Conservation (phyloP, 2,888 invertebrate species). For the Pollenia angustigena region DNA sequence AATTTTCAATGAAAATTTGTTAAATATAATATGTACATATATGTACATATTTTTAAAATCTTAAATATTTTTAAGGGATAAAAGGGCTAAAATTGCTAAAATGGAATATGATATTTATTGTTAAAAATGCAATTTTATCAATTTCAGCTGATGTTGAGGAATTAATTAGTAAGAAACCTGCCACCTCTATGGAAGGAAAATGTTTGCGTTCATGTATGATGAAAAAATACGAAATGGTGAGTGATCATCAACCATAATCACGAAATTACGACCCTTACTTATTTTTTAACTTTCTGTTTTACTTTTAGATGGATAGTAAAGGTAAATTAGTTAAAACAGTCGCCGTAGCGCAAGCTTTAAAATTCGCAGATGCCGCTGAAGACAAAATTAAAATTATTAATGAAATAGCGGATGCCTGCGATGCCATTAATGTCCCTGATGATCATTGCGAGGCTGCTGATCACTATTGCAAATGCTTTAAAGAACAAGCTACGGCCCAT, state of each 20-base stretch:
- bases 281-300: background rate
- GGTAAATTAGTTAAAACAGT: constrained; percentile 77
- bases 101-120: background rate
- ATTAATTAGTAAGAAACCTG: constrained; percentile 74
- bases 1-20: too few relatives aligned
- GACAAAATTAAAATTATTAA: constrained; percentile 75
- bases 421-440: constrained; percentile 73
- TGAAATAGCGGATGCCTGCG: constrained; percentile 77
- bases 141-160: constrained; percentile 75
- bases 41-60: background rate
- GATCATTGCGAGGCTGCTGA: constrained; percentile 81
- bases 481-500: constrained; percentile 74
- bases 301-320: constrained; percentile 74
- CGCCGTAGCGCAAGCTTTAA: constrained; percentile 75
- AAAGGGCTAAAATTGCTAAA: too few relatives aligned
- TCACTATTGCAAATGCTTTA: constrained; percentile 77
- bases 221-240: constrained; percentile 76
- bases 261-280: too few relatives aligned
- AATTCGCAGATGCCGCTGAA: constrained; percentile 73
- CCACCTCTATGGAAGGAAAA: constrained; percentile 77
- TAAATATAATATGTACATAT: too few relatives aligned
- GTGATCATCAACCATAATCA: background rate
- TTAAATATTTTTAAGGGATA: too few relatives aligned
- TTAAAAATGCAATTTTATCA: background rate
- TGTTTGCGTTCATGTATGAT: constrained; percentile 80